A percentile compares a stretch with the other conserved stretches of the same genome.
These are phyloP conservation scores for Phoenoteleia sp. DNA, from an alignment of 2,888 invertebrate genomes.

Conservation along the genomic window DNA sequence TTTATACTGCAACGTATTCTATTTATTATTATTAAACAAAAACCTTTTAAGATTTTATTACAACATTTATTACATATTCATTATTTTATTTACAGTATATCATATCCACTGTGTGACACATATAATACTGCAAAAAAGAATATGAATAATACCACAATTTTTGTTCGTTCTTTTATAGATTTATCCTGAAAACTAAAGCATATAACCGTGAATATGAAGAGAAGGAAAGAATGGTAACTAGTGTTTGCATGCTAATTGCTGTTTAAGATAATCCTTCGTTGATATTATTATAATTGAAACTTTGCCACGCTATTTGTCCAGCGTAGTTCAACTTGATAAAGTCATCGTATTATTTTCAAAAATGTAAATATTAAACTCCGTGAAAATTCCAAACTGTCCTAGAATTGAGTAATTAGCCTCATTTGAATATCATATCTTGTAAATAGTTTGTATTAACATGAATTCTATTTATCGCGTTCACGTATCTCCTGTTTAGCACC, in stretches of 20 bases:
- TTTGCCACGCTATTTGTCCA: slow-evolving; percentile 1
- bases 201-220: neutral
- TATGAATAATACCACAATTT: no score
- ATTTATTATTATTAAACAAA: no score
- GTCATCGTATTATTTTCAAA: neutral
- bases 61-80: no score
- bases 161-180: no score
- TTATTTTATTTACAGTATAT: no score
- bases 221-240: neutral
- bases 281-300: slow-evolving; percentile 29
- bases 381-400: neutral
- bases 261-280: slow-evolving; percentile 24
- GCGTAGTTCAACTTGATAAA: neutral
- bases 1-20: no score
- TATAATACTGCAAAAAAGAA: no score
- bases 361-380: neutral
- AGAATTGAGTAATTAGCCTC: slow-evolving; percentile 7
- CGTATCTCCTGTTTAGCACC: neutral
- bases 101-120: no score
- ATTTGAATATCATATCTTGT: slow-evolving; percentile 5
- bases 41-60: no score
- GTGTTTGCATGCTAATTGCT: slow-evolving; percentile 23
- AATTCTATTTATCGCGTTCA: neutral
- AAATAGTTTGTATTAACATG: slow-evolving; percentile 12
- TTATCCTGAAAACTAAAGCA: no score